phyloP scores from a whole-genome alignment of 1,140 invertebrate species.

The Drosophila sp. region DNA sequence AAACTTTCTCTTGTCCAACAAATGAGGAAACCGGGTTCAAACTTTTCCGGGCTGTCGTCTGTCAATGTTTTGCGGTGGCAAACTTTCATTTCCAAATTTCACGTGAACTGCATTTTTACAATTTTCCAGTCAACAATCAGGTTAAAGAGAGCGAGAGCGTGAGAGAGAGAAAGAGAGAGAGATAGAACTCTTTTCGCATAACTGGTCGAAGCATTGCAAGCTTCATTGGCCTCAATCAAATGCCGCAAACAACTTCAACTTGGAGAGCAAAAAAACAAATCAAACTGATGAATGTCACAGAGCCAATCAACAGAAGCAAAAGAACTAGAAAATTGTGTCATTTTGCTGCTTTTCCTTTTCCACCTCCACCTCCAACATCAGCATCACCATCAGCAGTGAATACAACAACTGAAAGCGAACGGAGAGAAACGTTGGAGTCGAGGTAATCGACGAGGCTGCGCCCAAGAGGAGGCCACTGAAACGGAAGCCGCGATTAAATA shows the following conservation, averaged over 20 bases:
- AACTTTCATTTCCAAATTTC: too few relatives aligned
- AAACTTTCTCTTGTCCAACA: constrained; percentile 77
- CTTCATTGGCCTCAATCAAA: constrained; percentile 41
- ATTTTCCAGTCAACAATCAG: constrained; percentile 1
- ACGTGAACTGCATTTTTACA: not conserved
- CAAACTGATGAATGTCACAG: constrained; percentile 50
- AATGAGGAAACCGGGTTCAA: constrained; percentile 29
- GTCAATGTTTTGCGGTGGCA: not conserved
- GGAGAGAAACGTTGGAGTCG: not conserved
- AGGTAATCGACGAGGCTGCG: not conserved
- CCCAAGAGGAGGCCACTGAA: constrained; percentile 60
- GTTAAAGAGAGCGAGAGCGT: too few relatives aligned
- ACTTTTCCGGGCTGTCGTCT: constrained; percentile 12
- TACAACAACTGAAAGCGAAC: constrained; percentile 42
- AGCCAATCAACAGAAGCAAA: constrained; percentile 38
- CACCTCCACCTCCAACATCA: constrained; percentile 50
- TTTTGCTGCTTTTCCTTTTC: constrained; percentile 50
- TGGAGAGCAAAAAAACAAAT: constrained; percentile 25
- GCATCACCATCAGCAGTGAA: constrained; percentile 48
- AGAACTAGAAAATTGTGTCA: constrained; percentile 69
- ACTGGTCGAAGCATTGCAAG: not conserved
- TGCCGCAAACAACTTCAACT: constrained; percentile 28
- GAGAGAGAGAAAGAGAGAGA: not conserved
- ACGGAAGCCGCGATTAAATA: constrained; percentile 80
- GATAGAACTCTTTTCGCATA: constrained; percentile 3